Conservation (phyloP, 2,113 vertebrate genomes). For the Vombatus ursinus region DNA sequence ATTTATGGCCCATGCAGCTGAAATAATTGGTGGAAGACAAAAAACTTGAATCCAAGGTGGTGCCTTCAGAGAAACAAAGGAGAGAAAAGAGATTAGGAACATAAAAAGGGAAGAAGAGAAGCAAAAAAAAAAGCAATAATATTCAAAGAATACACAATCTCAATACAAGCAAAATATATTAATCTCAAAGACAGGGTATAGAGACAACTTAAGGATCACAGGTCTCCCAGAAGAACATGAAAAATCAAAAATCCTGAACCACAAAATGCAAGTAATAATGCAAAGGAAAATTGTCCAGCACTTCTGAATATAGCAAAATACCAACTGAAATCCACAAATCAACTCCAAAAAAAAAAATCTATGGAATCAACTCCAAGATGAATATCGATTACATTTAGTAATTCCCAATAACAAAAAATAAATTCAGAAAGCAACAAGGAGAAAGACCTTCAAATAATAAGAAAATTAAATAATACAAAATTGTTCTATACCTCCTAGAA, state of each 20-base stretch:
- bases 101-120: not conserved
- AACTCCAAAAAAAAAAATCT: not conserved
- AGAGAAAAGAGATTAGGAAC: not conserved
- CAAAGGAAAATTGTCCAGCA: not conserved
- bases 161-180: not conserved
- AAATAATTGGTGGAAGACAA: not conserved
- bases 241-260: not conserved
- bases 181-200: not conserved
- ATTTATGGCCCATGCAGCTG: not conserved
- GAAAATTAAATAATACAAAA: not conserved
- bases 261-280: not conserved
- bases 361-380: not conserved
- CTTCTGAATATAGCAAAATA: not conserved
- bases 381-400: not conserved
- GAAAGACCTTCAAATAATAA: not conserved
- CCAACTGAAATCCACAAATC: not conserved
- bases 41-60: not conserved
- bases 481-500: not conserved
- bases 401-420: not conserved
- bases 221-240: not conserved
- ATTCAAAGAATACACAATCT: not conserved
- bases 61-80: not conserved
- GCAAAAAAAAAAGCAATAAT: not conserved
- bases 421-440: not conserved
- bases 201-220: not conserved